These are phyloP conservation scores for Therioaphis trifolii DNA, from an alignment of 2,888 invertebrate species.

Conservation along the genomic window DNA sequence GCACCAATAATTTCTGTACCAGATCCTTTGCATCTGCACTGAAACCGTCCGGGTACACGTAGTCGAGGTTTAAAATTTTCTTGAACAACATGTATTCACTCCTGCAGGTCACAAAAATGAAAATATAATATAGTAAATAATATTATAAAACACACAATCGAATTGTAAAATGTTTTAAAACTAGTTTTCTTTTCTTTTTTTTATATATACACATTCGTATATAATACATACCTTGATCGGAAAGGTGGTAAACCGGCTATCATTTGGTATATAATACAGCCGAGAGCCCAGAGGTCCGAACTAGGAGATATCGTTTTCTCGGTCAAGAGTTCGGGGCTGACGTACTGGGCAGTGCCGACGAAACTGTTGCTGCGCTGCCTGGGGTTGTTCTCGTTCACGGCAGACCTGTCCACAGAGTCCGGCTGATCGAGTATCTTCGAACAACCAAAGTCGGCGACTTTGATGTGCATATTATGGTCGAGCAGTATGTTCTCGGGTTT, in stretches of 20 bases:
- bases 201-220: too few species aligned
- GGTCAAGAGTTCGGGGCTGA: conserved; percentile 94
- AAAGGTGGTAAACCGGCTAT: conserved; percentile 93
- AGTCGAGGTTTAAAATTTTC: conserved; percentile 90
- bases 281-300: conserved; percentile 96
- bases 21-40: conserved; percentile 86
- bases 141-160: background rate
- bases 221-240: conserved; percentile 75
- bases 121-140: conserved; percentile 60
- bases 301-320: conserved; percentile 78
- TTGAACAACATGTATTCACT: conserved; percentile 97
- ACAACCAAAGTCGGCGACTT: conserved; percentile 97
- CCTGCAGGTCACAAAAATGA: conserved; percentile 69
- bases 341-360: conserved; percentile 98
- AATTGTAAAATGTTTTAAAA: background rate
- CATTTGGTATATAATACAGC: conserved; percentile 97
- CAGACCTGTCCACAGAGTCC: conserved; percentile 11
- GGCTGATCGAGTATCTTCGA: conserved; percentile 76
- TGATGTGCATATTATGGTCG: conserved; percentile 94
- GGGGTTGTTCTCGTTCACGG: conserved; percentile 68
- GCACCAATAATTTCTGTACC: conserved; percentile 83
- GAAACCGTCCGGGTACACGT: conserved; percentile 93
- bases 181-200: too few species aligned
- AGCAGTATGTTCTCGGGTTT: conserved; percentile 98
- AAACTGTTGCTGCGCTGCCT: conserved; percentile 83